These are phyloP conservation scores for Chiropotes sagulatus DNA, from an alignment of 2,797 vertebrate genomes.

Conservation along the genomic window DNA sequence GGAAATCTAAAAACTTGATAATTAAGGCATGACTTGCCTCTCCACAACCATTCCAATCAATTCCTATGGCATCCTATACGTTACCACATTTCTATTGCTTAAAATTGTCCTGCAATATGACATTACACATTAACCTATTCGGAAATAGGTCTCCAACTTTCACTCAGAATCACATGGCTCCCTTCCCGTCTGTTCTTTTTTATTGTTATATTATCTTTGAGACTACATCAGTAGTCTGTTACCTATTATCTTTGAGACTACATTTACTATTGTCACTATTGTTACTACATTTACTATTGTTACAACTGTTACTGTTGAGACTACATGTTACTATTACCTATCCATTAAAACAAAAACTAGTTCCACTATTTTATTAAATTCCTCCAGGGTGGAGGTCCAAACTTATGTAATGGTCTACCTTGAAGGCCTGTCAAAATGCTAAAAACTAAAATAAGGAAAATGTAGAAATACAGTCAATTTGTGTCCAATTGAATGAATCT, in stretches of 20 bases:
- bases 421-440: background rate
- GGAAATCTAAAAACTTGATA: background rate
- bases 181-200: background rate
- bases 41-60: background rate
- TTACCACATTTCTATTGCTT: background rate
- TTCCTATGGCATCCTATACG: background rate
- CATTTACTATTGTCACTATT: no score
- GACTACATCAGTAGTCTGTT: background rate
- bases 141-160: conserved; percentile 23
- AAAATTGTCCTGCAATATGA: background rate
- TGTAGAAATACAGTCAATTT: background rate
- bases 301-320: no score
- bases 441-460: conserved; percentile 40
- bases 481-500: background rate
- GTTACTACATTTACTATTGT: no score
- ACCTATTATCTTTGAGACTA: no score
- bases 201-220: conserved; percentile 6
- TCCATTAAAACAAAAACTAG: background rate
- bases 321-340: no score
- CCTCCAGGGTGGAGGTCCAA: conserved; percentile 6
- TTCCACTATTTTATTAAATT: background rate
- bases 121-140: background rate
- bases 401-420: background rate
- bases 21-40: background rate
- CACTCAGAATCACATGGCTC: background rate